Evolutionary conservation across 2,888 invertebrate species (phyloP).

Genomic region (Heliconius ethilla): DNA sequence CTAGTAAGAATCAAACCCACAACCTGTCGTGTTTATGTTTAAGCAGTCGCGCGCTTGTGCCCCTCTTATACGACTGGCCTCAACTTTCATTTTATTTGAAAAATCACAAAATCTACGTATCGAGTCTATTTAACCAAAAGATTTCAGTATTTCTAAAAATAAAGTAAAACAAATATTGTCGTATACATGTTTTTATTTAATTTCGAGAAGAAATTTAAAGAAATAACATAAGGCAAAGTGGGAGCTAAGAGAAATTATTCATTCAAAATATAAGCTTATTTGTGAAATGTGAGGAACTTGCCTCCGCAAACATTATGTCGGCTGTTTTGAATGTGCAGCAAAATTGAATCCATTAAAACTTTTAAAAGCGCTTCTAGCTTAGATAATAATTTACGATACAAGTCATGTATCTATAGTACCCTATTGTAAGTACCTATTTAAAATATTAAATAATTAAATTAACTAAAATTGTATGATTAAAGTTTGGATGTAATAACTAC

Average conservation of each 20-base stretch:
- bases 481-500: no score
- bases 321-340: constrained; percentile 31
- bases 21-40: no score
- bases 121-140: background rate
- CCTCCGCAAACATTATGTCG: constrained; percentile 28
- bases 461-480: no score
- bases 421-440: background rate
- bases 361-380: constrained; percentile 35
- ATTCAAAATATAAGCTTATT: constrained; percentile 20
- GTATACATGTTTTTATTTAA: background rate
- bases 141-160: background rate
- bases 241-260: constrained; percentile 19
- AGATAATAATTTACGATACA: constrained; percentile 31
- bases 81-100: no score
- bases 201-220: background rate
- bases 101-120: no score
- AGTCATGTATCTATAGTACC: constrained; percentile 1
- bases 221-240: constrained; percentile 4
- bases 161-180: background rate
- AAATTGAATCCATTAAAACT: constrained; percentile 38
- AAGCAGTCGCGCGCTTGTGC: no score
- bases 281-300: constrained; percentile 18
- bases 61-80: no score
- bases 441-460: background rate
- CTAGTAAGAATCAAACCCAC: background rate